Conservation (phyloP, 2,888 invertebrate genomes). For the Clitarchus hookeri region DNA sequence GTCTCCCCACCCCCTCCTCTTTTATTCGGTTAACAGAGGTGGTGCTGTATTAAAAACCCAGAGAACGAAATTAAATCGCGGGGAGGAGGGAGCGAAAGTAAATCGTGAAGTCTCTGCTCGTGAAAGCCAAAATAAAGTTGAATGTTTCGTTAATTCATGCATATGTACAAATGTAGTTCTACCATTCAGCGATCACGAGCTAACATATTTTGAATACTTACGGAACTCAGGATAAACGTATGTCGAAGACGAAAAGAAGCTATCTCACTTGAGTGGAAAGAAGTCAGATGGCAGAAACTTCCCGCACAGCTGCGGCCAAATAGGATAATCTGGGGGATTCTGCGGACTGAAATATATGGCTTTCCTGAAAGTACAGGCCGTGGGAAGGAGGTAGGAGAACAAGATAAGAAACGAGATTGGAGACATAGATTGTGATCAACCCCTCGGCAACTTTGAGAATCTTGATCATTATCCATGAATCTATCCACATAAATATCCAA, state of each 20-base stretch:
- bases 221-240: background rate
- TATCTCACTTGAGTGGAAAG: background rate
- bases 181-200: no score
- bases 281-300: background rate
- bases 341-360: background rate
- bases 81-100: no score
- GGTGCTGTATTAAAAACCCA: no score
- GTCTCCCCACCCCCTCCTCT: no score
- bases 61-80: no score
- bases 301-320: background rate
- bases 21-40: no score
- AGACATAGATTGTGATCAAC: conserved; percentile 14
- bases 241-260: background rate
- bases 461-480: background rate
- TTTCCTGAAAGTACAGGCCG: background rate
- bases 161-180: no score
- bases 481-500: background rate
- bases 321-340: background rate
- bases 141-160: no score
- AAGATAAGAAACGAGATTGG: background rate
- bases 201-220: no score
- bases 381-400: background rate
- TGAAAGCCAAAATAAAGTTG: no score
- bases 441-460: background rate
- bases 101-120: no score